phyloP scores from a whole-genome alignment of 2,113 vertebrate species.

The Pollachius pollachius region DNA sequence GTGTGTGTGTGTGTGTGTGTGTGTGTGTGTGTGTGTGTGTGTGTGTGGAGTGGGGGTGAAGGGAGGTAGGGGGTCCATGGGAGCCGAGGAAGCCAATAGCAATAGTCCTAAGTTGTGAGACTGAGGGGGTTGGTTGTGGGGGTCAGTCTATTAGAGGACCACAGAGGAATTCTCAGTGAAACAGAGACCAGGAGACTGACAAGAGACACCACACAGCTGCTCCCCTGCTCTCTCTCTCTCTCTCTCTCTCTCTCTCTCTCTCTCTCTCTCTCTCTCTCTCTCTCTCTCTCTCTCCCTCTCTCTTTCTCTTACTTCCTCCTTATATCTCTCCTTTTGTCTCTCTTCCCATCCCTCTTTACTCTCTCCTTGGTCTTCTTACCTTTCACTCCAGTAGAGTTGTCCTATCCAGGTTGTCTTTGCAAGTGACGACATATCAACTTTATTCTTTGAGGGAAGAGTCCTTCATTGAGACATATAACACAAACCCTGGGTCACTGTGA shows the following conservation, averaged over 20 bases:
- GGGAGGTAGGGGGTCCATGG: no score
- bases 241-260: no score
- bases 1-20: constrained; percentile 10
- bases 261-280: no score
- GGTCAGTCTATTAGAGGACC: constrained; percentile 57
- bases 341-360: neutral
- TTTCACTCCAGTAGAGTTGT: no score
- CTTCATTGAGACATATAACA: no score
- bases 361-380: constrained; percentile 2
- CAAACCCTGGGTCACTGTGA: no score
- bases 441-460: no score
- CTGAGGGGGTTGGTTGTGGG: constrained; percentile 19
- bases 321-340: constrained; percentile 9
- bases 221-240: neutral
- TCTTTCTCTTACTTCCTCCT: constrained; percentile 1
- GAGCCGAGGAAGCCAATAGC: constrained; percentile 56
- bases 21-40: constrained; percentile 29
- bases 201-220: constrained; percentile 66
- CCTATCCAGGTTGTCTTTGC: no score
- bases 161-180: constrained; percentile 64
- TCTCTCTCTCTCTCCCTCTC: no score
- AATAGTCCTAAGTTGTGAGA: constrained; percentile 19
- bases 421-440: no score
- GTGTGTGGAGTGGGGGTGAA: no score
- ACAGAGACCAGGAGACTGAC: constrained; percentile 59